These are phyloP conservation scores for Coranthus polyacanthus DNA, from an alignment of 2,797 vertebrate genomes.

Conservation along the genomic window DNA sequence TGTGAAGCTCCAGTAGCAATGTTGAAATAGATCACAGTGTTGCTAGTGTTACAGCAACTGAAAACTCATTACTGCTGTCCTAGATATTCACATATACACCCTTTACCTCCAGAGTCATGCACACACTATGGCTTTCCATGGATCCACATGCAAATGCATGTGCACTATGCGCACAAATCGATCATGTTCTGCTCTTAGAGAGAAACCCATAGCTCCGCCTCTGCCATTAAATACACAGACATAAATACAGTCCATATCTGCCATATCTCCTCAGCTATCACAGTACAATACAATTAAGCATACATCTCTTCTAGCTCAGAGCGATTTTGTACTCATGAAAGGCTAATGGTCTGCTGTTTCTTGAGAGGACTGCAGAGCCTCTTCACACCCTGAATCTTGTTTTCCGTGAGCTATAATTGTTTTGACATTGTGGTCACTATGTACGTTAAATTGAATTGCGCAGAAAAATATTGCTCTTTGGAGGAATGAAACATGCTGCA, in stretches of 20 bases:
- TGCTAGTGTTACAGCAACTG: constrained; percentile 40
- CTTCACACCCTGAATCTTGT: constrained; percentile 28
- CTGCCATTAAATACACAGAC: neutral
- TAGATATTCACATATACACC: constrained; percentile 66
- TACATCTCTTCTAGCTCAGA: constrained; percentile 11
- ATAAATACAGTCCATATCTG: neutral
- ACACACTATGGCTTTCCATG: constrained; percentile 21
- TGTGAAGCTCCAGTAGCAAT: constrained; percentile 26
- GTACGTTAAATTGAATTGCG: constrained; percentile 40
- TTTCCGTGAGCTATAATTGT: constrained; percentile 52
- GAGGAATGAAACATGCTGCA: constrained; percentile 4
- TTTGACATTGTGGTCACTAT: constrained; percentile 43
- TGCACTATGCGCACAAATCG: constrained; percentile 9
- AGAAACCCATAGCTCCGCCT: neutral
- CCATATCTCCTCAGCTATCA: neutral
- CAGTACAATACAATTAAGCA: constrained; percentile 23
- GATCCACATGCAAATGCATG: constrained; percentile 17
- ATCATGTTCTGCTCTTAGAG: neutral
- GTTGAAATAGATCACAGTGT: constrained; percentile 60
- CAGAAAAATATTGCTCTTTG: constrained; percentile 4
- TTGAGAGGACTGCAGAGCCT: constrained; percentile 33
- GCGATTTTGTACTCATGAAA: constrained; percentile 32
- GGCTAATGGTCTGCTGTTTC: constrained; percentile 41
- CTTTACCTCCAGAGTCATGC: constrained; percentile 33
- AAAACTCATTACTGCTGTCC: constrained; percentile 75